Base-by-base conservation (phyloP, 1,140 invertebrate genomes). In the Caenorhabditis brenneri region DNA sequence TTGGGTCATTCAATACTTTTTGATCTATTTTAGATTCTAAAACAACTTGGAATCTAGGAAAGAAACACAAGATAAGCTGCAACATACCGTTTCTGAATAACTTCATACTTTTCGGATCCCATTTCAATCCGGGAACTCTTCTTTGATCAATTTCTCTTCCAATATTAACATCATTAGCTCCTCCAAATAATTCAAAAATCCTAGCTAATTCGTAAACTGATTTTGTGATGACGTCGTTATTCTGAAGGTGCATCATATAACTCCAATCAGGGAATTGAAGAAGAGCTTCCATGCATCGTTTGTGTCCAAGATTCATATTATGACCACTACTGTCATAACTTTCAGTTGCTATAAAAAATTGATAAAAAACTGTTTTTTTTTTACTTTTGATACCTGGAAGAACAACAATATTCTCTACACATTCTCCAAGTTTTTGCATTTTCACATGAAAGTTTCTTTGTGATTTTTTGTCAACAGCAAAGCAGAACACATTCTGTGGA, bases 81-180 rank as follows among this genome's bases (percentile, higher is more conserved):
- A 42, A 5, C 12, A 6, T 42, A 69, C 60, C 60, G 19, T 69
- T 39, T 69, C 36, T n/a, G 22, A 69, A 69, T 19, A 69, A 39
- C 24, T 69, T 69, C 36, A 69, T 24, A 27, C 22, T 69, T 27
- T 24, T 69, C 16, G 60, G 12, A 69, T 69, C 36, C 60, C 60
- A 69, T 69, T 33, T 39, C 15, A 69, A 27, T 33, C 36, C 36
- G 0, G 29, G 15, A 69, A 33, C 60, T 12, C 29, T n/a, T 19
- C 60, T 19, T 27, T 69, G 9, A 15, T 1, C 60, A 33, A 39
- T 31, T 39, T 33, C 36, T 39, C 5, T 27, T 16, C 7, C 36
- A 33, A 69, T 33, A 33, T 69, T 39, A 5, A 39, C 60, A 36
- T 69, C 60, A 69, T 69, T 69, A 5, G 60, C 60, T 69, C 60